Conservation (phyloP, 2,888 invertebrate species). For the Vanessa cardui region DNA sequence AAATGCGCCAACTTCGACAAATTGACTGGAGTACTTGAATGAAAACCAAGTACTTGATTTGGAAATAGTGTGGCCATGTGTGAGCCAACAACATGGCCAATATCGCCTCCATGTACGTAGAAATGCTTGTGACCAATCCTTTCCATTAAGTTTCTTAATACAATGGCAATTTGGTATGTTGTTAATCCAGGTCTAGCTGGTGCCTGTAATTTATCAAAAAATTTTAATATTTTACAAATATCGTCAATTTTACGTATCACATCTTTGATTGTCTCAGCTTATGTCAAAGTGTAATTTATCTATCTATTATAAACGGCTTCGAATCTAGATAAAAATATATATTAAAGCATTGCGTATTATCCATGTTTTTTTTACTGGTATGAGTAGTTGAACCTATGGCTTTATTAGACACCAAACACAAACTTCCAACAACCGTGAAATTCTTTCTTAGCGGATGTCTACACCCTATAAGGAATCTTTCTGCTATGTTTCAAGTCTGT, state of each 20-base stretch:
- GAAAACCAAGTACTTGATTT: constrained; percentile 79
- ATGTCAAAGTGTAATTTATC: no score
- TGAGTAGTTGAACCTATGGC: no score
- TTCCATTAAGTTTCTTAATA: constrained; percentile 88
- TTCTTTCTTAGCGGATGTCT: no score
- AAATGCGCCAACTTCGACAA: constrained; percentile 53
- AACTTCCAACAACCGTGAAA: no score
- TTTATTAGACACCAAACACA: no score
- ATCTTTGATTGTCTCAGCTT: background rate
- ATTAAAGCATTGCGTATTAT: no score
- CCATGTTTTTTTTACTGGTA: no score
- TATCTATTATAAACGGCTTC: no score
- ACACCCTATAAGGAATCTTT: no score
- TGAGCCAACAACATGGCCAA: constrained; percentile 86
- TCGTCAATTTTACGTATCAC: background rate
- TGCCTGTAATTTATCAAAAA: constrained; percentile 58
- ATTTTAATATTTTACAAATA: background rate
- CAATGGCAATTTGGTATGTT: constrained; percentile 79
- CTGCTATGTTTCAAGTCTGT: no score
- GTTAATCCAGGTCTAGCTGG: constrained; percentile 83
- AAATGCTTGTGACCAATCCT: constrained; percentile 85
- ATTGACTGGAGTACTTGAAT: constrained; percentile 85
- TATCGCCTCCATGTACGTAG: constrained; percentile 89
- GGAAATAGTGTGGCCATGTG: constrained; percentile 86
- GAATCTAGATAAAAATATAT: no score